Percentiles rank a stretch among this genome's conserved stretches.
phyloP scores from a whole-genome alignment of 2,113 vertebrate genomes.

The Probosciger aterrimus region DNA sequence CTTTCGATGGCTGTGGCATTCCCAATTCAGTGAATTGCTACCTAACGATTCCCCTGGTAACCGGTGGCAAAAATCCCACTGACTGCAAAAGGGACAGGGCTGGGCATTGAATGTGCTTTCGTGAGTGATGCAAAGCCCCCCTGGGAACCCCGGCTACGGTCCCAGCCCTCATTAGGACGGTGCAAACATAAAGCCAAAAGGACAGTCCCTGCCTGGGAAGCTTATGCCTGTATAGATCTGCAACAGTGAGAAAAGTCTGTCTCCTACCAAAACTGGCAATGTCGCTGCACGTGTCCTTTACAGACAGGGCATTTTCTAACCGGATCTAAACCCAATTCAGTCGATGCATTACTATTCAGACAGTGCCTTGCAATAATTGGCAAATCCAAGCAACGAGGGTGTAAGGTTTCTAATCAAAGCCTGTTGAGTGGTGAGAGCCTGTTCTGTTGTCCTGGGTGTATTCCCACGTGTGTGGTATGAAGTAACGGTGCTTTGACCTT shows the following conservation, averaged over 20 bases:
- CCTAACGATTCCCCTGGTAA: neutral
- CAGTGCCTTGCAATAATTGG: neutral
- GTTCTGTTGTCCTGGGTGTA: neutral
- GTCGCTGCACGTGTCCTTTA: neutral
- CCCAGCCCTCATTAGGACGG: neutral
- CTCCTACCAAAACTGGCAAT: neutral
- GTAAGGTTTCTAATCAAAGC: neutral
- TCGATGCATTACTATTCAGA: neutral
- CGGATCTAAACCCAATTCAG: neutral
- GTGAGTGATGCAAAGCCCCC: neutral
- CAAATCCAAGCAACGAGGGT: neutral
- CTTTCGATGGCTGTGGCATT: neutral
- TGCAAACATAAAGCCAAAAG: neutral
- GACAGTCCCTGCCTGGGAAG: neutral
- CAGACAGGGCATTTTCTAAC: neutral
- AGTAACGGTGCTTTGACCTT: neutral
- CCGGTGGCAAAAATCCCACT: neutral
- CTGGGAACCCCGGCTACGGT: accelerated
- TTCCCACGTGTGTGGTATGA: accelerated
- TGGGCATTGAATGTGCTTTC: accelerated
- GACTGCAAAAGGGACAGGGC: neutral
- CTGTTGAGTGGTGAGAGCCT: neutral
- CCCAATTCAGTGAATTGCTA: neutral
- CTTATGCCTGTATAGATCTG: neutral
- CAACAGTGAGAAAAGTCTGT: neutral